Evolutionary conservation across 2,888 invertebrate species (phyloP), one percentile per base, ranked within the genome.

Genomic region (Sarcophaga rosellei): DNA sequence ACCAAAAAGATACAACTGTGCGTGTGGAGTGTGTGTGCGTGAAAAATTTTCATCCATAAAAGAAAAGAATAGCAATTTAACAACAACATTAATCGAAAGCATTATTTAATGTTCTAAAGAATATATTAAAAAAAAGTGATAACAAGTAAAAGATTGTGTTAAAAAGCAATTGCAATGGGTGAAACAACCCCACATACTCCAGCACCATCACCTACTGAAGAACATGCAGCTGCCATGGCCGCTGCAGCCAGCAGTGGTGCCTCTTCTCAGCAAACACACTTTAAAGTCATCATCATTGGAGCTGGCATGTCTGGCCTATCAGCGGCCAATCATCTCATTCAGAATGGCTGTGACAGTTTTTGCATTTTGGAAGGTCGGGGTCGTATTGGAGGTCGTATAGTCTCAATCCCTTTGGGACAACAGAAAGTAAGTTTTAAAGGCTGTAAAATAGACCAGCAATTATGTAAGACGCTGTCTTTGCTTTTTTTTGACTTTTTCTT

Each of bases 301-400:
- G 97, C 96, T 89, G 98, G 98, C 66, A 92, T 93, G 92, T 97
- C 97, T 87, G 98, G 98, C 66, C 93, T 98, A 75, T 96, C 97
- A 70, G 97, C 97, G 80, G 97, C 97, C 74, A 96, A 96, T 94
- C 96, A 97, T 93, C 94, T 98, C 88, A 92, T 96, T 17, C 96
- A 97, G 93, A 96, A 97, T 94, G 96, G 96, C 85, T 95, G 96
- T 93, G 95, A 95, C 87, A 96, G 97, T 93, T 97, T 97, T 93
- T 94, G 95, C 92, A 95, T 98, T 90, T 93, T 97, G 89, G 98
- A 97, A 94, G 97, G 96, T 84, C 95, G 97, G 91, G 95, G 95
- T 91, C 95, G 97, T 85, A 95, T 97, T 88, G 98, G 98, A 76
- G 98, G 97, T 85, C 94, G 98, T 88, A 97, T 98, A 88, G 94